Evolutionary conservation across 2,888 invertebrate genomes (phyloP).

Genomic region (Oxyscelio sp.): DNA sequence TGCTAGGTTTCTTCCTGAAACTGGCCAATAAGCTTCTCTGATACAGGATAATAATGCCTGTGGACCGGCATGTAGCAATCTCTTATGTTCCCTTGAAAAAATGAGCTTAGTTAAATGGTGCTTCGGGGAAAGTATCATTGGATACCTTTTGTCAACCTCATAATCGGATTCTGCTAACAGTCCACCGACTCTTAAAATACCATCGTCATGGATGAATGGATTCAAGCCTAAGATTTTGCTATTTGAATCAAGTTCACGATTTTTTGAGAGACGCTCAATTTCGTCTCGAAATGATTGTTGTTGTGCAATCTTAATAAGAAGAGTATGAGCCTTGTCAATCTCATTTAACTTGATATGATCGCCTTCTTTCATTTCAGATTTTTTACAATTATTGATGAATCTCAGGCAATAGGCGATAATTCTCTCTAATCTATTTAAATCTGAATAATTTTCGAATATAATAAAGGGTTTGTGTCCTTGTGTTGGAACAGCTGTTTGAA

Average conservation of each 20-base stretch:
- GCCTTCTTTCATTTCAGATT: neutral
- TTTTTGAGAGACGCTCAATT: neutral
- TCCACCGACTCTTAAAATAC: conserved; percentile 6
- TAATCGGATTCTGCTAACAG: neutral
- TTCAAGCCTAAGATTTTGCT: neutral
- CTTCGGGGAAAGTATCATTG: too few species aligned
- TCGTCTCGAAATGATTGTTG: neutral
- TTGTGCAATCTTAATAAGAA: neutral
- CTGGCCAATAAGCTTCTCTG: too few species aligned
- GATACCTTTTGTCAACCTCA: conserved; percentile 4
- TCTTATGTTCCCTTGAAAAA: too few species aligned
- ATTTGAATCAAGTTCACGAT: neutral
- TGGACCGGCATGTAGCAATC: too few species aligned
- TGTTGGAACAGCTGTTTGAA: too few species aligned
- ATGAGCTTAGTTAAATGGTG: too few species aligned
- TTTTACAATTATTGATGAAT: neutral
- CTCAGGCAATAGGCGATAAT: neutral
- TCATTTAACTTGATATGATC: too few species aligned
- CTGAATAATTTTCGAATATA: too few species aligned
- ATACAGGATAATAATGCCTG: too few species aligned
- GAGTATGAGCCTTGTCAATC: too few species aligned
- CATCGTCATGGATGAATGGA: neutral
- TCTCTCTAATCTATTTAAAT: neutral
- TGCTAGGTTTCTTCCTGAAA: too few species aligned
- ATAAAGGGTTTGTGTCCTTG: neutral